Base-by-base conservation (phyloP, 2,797 vertebrate genomes). In the Novumbra hubbsi region DNA sequence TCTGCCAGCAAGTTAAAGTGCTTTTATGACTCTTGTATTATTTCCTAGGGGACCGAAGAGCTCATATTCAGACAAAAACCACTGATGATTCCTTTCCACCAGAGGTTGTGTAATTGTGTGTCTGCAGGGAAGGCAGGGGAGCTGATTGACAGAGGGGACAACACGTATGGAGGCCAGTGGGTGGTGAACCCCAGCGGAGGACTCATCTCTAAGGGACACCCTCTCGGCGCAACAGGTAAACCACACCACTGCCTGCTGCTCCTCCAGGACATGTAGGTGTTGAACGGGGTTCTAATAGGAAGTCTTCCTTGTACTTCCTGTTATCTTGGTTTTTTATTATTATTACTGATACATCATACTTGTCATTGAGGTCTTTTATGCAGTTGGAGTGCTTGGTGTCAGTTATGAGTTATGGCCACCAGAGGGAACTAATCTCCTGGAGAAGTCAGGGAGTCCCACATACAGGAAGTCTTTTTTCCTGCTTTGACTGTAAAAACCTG, bases 101-200 rank as follows among this genome's bases (percentile, higher is more conserved):
- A 55, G 52, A 57, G n/a, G 17, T 19, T 27, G 11, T 12, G 45
- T 74, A 34, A 48, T 17, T 3, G 41, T 41, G 12, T 88, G 50
- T 84, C 84, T 74, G 78, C 73, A 99, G 98, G 98, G 77, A 90
- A 84, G 93, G 96, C 96, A 0, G 94, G 95, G 78, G 92, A 95
- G 45, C 88, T 99, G 84, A 95, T 99, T 17, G 98, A 99, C 86
- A 92, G 92, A 89, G 97, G 96, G 80, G 96, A 99, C 91, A 99
- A 97, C 76, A 99, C 97, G 0, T 99, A 98, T 0, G 98, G 97
- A 82, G 97, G 98, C 71, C 97, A 96, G 84, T 97, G 96, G 95
- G 97, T 99, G 70, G 71, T 99, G 81, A 99, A 99, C 88, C 98
- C 98, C 24, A 99, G 97, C 0, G 98, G 98, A 19, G 98, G 98